Evolutionary conservation across 2,888 invertebrate genomes (phyloP).

Genomic region (Diabrotica balteata): DNA sequence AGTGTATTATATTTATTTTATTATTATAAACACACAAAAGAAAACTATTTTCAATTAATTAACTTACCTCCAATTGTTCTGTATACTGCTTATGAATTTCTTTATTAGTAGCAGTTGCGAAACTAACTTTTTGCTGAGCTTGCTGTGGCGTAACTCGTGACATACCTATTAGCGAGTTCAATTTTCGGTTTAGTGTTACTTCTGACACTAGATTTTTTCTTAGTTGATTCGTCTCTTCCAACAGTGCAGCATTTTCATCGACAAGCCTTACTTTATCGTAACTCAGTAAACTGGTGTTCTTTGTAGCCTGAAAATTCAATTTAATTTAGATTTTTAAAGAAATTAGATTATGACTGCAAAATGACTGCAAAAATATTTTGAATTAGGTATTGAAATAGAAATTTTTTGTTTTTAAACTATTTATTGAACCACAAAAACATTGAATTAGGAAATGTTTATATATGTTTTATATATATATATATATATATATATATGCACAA

Average conservation of each 20-base stretch:
- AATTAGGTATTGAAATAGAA: too few species aligned
- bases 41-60: too few species aligned
- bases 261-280: conserved; percentile 59
- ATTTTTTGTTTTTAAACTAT: too few species aligned
- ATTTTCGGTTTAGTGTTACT: conserved; percentile 71
- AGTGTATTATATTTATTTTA: too few species aligned
- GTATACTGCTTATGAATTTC: conserved; percentile 67
- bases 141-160: conserved; percentile 67
- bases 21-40: too few species aligned
- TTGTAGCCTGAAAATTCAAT: conserved; percentile 51
- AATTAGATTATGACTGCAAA: too few species aligned
- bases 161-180: conserved; percentile 75
- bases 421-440: too few species aligned
- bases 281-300: conserved; percentile 51
- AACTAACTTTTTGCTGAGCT: conserved; percentile 70
- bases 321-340: too few species aligned
- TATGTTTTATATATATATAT: too few species aligned
- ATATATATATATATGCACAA: too few species aligned
- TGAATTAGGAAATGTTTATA: too few species aligned
- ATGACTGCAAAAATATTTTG: too few species aligned
- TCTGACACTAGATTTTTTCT: conserved; percentile 73
- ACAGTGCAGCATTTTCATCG: conserved; percentile 77
- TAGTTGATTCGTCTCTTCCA: conserved; percentile 79
- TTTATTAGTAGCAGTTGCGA: conserved; percentile 68
- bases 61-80: conserved; percentile 61